A percentile compares a stretch with the other conserved stretches of the same genome.
Evolutionary conservation across 92 coral and sea anemone genomes (phyloP).

Genomic region (Palythoa grandis): DNA sequence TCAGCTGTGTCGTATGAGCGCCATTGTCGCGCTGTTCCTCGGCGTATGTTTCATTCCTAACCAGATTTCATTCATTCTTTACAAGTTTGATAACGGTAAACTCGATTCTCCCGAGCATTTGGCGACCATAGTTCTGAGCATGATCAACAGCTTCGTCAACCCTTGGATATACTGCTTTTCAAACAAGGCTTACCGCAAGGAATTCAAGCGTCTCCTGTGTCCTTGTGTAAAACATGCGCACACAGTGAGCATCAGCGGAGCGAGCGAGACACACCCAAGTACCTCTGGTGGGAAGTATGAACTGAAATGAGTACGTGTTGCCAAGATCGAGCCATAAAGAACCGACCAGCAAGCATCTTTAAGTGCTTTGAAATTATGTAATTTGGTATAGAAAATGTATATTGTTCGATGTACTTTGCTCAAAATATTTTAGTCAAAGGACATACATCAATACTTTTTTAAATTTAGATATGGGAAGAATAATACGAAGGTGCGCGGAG

Average conservation of each 20-base stretch:
- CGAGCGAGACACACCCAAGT: background rate
- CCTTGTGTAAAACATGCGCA: slow-evolving; percentile 5
- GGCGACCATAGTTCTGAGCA: slow-evolving; percentile 7
- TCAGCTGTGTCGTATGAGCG: slow-evolving; percentile 18
- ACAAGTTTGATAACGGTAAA: background rate
- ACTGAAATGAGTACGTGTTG: background rate
- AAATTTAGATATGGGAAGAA: no score
- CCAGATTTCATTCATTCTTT: slow-evolving; percentile 15
- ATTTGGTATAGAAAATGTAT: no score
- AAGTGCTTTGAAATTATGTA: no score
- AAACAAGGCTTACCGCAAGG: background rate
- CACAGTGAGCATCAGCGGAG: background rate
- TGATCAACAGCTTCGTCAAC: slow-evolving; percentile 7
- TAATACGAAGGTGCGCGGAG: no score
- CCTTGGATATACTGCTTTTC: slow-evolving; percentile 15
- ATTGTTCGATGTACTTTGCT: no score
- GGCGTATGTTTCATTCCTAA: slow-evolving; percentile 13
- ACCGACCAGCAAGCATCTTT: no score
- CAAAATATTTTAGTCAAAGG: no score
- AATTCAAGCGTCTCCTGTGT: background rate
- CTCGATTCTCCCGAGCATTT: background rate
- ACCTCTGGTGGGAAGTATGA: background rate
- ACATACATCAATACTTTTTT: no score
- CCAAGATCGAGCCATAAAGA: no score
- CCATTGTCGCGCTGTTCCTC: background rate